phyloP scores from a whole-genome alignment of 2,888 invertebrate species.

The Caenorhabditis parvicauda region DNA sequence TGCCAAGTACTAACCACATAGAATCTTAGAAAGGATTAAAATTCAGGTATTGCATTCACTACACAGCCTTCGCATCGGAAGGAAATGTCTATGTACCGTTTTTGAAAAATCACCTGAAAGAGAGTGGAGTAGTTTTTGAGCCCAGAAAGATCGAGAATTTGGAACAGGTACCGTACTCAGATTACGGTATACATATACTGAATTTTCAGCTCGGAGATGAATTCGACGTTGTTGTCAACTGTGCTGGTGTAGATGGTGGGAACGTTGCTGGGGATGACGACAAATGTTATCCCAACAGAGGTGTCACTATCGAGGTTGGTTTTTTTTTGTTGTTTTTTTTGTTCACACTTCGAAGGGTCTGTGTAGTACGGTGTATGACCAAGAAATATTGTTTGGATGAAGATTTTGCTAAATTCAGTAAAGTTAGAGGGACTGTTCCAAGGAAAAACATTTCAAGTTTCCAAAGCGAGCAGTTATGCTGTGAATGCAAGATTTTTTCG shows the following conservation, averaged over 20 bases:
- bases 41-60: slow-evolving; percentile 53
- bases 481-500: no score
- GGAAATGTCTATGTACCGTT: slow-evolving; percentile 60
- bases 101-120: slow-evolving; percentile 33
- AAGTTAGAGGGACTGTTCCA: not conserved
- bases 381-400: no score
- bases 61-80: slow-evolving; percentile 56
- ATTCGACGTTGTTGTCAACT: slow-evolving; percentile 66
- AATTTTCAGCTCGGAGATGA: slow-evolving; percentile 35
- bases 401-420: not conserved
- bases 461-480: no score
- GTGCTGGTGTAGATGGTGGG: slow-evolving; percentile 64
- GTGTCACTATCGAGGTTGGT: slow-evolving; percentile 41
- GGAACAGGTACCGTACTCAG: slow-evolving; percentile 30
- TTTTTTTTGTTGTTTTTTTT: not conserved
- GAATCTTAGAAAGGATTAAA: no score
- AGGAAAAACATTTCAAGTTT: no score
- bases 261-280: slow-evolving; percentile 63
- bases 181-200: not conserved
- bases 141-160: slow-evolving; percentile 31
- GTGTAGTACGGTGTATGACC: no score
- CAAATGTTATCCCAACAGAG: slow-evolving; percentile 53
- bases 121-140: slow-evolving; percentile 34
- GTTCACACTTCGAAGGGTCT: not conserved
- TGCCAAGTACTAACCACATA: slow-evolving; percentile 31